Evolutionary conservation across 2,113 vertebrate species (phyloP).

Genomic region (Macrotis lagotis): DNA sequence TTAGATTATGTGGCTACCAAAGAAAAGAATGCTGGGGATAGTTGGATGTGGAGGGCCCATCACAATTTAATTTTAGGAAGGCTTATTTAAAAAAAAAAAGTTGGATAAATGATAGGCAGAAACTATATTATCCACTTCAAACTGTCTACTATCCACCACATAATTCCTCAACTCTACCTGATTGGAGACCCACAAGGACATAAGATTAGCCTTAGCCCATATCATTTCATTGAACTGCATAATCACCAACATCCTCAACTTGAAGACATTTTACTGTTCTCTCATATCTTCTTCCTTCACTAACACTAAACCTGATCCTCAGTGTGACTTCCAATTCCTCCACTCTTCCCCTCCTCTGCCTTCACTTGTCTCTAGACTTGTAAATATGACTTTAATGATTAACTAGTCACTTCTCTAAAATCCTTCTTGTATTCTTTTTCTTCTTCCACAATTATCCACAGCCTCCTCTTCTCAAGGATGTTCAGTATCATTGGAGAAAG

Average conservation of each 20-base stretch:
- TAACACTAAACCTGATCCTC: not conserved
- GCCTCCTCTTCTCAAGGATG: not conserved
- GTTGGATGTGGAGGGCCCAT: not conserved
- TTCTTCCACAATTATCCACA: not conserved
- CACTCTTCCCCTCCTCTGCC: not conserved
- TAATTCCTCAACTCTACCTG: not conserved
- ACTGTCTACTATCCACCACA: not conserved
- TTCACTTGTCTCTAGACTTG: not conserved
- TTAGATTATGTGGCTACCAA: not conserved
- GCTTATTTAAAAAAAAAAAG: not conserved
- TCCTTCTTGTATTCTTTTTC: not conserved
- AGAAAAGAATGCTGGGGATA: not conserved
- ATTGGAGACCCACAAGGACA: not conserved
- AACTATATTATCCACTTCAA: not conserved
- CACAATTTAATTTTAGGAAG: not conserved
- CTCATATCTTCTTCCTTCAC: not conserved
- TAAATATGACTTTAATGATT: not conserved
- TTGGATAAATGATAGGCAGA: not conserved
- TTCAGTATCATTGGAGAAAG: not conserved
- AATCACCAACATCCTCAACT: not conserved
- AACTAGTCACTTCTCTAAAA: not conserved
- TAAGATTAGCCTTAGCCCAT: not conserved
- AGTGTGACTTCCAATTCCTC: not conserved
- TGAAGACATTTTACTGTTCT: not conserved
- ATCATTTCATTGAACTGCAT: not conserved